phyloP scores from a whole-genome alignment of 2,888 invertebrate species.

The Spilarctia lutea region DNA sequence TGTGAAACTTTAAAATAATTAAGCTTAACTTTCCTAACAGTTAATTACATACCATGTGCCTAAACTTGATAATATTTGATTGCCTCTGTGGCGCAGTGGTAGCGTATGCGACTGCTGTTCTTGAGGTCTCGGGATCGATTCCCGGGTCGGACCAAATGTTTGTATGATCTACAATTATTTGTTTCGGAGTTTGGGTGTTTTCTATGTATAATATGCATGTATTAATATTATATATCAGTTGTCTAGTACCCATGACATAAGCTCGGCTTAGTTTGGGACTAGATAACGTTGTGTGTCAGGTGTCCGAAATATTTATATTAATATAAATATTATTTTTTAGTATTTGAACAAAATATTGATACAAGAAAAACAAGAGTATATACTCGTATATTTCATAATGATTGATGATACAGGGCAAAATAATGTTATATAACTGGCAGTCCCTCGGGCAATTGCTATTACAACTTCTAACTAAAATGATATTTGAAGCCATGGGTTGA shows the following conservation, averaged over 20 bases:
- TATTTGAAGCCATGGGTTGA: slow-evolving; percentile 13
- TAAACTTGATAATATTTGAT: neutral
- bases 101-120: too few relatives aligned
- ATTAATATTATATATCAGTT: too few relatives aligned
- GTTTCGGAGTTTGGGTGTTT: too few relatives aligned
- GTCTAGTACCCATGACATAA: too few relatives aligned
- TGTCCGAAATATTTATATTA: too few relatives aligned
- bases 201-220: too few relatives aligned
- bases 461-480: slow-evolving; percentile 23
- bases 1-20: neutral
- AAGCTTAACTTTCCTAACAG: neutral
- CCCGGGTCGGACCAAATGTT: too few relatives aligned
- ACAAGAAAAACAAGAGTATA: slow-evolving; percentile 42
- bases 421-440: slow-evolving; percentile 40
- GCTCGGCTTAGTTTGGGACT: too few relatives aligned
- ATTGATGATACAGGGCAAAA: slow-evolving; percentile 43
- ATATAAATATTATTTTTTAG: slow-evolving; percentile 34
- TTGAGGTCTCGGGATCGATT: too few relatives aligned
- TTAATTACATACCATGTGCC: neutral
- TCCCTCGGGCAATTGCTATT: slow-evolving; percentile 32
- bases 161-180: too few relatives aligned
- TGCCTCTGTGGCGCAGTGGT: too few relatives aligned
- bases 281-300: too few relatives aligned
- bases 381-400: slow-evolving; percentile 30
- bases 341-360: slow-evolving; percentile 26